Evolutionary conservation across 2,113 vertebrate genomes (phyloP).

Genomic region (Ciconia boyciana): DNA sequence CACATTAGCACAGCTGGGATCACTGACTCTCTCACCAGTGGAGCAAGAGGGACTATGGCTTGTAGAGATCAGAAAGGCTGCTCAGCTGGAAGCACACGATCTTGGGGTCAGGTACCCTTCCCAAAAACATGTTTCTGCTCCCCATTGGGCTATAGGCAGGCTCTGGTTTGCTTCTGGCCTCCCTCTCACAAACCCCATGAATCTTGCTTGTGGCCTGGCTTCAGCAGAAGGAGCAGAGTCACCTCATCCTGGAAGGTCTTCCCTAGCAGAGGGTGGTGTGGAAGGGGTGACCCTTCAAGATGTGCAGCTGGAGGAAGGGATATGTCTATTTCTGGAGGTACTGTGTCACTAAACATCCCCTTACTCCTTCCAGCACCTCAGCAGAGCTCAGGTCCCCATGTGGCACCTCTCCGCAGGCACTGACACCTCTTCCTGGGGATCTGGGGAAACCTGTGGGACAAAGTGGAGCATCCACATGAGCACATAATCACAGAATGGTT

Average conservation of each 20-base stretch:
- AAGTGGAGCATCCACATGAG: background rate
- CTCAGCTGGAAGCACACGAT: background rate
- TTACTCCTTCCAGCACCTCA: background rate
- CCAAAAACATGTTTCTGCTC: background rate
- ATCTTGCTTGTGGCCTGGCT: background rate
- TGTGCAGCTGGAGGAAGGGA: background rate
- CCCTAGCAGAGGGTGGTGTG: background rate
- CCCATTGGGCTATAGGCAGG: background rate
- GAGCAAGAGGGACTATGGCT: background rate
- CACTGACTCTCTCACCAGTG: background rate
- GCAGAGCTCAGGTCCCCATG: background rate
- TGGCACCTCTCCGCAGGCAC: background rate
- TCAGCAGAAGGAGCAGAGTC: background rate
- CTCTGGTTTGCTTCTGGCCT: background rate
- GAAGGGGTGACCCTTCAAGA: background rate
- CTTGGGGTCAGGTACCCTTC: background rate
- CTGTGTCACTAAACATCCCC: background rate
- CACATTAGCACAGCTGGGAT: background rate
- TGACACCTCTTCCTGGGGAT: background rate
- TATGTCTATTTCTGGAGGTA: background rate
- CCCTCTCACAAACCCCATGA: background rate
- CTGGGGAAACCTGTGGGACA: background rate
- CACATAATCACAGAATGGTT: background rate
- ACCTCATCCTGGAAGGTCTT: background rate
- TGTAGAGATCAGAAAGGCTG: background rate